Conservation (phyloP, 1,140 invertebrate genomes). For the Neuroterus valhalla region DNA sequence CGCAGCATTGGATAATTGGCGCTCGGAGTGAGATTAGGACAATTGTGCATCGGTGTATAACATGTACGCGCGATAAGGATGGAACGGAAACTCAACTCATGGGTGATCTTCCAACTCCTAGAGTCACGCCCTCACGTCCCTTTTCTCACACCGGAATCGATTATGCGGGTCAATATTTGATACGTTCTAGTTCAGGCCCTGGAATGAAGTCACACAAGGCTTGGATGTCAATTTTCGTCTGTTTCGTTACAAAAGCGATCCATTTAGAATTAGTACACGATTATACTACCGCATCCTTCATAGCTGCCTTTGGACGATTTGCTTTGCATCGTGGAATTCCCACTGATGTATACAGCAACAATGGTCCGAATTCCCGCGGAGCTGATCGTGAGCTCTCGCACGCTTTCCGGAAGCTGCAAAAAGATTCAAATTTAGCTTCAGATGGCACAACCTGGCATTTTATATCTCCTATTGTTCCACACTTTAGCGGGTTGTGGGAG, state of each 20-base stretch:
- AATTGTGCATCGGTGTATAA: not conserved
- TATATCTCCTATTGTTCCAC: too few species aligned
- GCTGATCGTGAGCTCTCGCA: too few species aligned
- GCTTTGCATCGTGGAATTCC: constrained; percentile 6
- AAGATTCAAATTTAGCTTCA: too few species aligned
- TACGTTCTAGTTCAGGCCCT: not conserved
- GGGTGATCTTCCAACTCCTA: constrained; percentile 49
- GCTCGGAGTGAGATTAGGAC: not conserved
- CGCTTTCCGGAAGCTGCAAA: too few species aligned
- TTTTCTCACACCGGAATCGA: constrained; percentile 67
- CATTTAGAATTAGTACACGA: constrained; percentile 45
- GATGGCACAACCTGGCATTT: too few species aligned
- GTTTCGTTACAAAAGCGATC: constrained; percentile 47
- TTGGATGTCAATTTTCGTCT: constrained; percentile 57
- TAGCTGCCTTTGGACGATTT: constrained; percentile 32
- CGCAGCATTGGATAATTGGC: not conserved
- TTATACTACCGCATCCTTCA: constrained; percentile 14
- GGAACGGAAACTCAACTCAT: constrained; percentile 50
- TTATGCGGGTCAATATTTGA: constrained; percentile 65
- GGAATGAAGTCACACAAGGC: constrained; percentile 36
- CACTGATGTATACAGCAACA: constrained; percentile 33
- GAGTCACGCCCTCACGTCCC: constrained; percentile 53
- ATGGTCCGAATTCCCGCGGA: too few species aligned
- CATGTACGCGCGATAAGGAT: not conserved
- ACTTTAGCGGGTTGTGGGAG: too few species aligned